Conservation (phyloP, 2,797 vertebrate genomes). For the Myiothlypis coronata region DNA sequence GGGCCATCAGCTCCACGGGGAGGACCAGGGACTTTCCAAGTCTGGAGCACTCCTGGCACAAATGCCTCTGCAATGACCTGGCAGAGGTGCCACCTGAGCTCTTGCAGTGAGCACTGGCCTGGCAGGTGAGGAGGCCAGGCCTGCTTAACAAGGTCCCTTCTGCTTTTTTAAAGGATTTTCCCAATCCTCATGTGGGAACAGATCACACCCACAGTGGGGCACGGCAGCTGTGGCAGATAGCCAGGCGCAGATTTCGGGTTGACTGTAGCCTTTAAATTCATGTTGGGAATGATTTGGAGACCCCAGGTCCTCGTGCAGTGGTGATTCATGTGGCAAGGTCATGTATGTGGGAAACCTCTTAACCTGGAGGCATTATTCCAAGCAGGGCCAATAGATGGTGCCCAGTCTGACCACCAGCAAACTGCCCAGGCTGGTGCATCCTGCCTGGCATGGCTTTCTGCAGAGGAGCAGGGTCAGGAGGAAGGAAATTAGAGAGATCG, state of each 20-base stretch:
- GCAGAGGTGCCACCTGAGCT: neutral
- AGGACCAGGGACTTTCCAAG: neutral
- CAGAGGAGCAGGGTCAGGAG: neutral
- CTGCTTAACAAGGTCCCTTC: neutral
- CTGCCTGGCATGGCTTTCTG: neutral
- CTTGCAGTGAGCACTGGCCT: neutral
- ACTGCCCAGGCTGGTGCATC: neutral
- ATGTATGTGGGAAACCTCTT: fast-evolving
- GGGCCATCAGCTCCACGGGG: neutral
- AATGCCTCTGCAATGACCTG: neutral
- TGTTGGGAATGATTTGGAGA: neutral
- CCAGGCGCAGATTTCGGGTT: neutral
- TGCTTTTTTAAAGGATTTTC: neutral
- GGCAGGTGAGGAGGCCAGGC: neutral
- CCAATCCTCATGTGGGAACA: neutral
- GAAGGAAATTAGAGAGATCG: neutral
- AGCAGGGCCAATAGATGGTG: neutral
- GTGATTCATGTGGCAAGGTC: neutral
- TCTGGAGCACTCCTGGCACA: neutral
- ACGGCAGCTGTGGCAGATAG: neutral
- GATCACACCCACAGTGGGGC: neutral
- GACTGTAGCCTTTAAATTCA: neutral
- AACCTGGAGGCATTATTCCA: neutral
- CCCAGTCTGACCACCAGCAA: neutral
- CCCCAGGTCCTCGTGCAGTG: neutral